Evolutionary conservation across 2,888 invertebrate species (phyloP).

Genomic region (Drosophila paranaensis): DNA sequence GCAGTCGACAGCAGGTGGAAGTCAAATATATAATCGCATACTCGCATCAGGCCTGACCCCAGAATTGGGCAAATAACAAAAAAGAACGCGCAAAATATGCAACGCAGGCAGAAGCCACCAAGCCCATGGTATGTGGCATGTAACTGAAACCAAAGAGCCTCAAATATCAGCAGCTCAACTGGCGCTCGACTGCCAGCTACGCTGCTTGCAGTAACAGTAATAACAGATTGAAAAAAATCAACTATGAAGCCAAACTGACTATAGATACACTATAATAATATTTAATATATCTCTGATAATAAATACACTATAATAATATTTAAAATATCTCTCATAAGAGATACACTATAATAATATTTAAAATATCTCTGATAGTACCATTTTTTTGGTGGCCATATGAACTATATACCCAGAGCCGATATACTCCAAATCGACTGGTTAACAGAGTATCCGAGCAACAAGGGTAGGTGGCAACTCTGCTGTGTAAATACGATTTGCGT

Average conservation of each 20-base stretch:
- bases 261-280: too few relatives aligned
- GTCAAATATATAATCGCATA: slow-evolving; percentile 45
- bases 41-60: slow-evolving; percentile 20
- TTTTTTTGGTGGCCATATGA: too few relatives aligned
- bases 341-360: too few relatives aligned
- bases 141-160: slow-evolving; percentile 25
- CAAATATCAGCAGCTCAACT: not conserved
- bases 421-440: not conserved
- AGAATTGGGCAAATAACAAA: slow-evolving; percentile 70
- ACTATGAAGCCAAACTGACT: too few relatives aligned
- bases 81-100: slow-evolving; percentile 56
- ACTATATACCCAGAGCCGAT: not conserved
- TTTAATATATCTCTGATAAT: too few relatives aligned
- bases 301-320: too few relatives aligned
- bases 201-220: not conserved
- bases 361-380: too few relatives aligned
- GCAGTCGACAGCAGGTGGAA: slow-evolving; percentile 30
- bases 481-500: slow-evolving; percentile 69
- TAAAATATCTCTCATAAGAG: too few relatives aligned
- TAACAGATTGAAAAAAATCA: too few relatives aligned
- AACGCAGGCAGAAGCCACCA: slow-evolving; percentile 43
- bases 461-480: slow-evolving; percentile 8
- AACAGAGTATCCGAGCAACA: slow-evolving; percentile 4
- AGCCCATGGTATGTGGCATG: slow-evolving; percentile 47
- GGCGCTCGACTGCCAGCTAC: slow-evolving; percentile 1